Conservation (phyloP, 2,113 vertebrate genomes). For the Empidonax alnorum region DNA sequence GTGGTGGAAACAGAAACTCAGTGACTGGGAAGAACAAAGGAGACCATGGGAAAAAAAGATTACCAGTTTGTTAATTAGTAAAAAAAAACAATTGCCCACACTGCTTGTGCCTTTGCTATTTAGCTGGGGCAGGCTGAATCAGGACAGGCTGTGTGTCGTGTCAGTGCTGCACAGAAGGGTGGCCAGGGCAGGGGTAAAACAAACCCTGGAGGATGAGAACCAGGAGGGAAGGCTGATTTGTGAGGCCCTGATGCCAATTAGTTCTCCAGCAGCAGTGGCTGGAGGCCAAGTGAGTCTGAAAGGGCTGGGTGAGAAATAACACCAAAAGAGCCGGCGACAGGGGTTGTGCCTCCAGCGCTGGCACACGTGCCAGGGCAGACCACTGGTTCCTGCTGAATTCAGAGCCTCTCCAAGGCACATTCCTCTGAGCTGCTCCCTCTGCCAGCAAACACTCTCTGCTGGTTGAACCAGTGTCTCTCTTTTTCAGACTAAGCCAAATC, state of each 20-base stretch:
- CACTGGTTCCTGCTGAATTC: background rate
- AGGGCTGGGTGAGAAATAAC: background rate
- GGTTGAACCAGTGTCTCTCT: accelerated
- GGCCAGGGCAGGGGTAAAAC: background rate
- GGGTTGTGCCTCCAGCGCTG: accelerated
- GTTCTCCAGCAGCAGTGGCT: accelerated
- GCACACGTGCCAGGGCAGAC: accelerated
- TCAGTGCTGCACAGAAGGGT: background rate
- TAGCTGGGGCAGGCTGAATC: background rate
- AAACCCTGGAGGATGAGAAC: background rate
- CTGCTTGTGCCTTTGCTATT: background rate
- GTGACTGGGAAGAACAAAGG: background rate
- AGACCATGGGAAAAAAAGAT: background rate
- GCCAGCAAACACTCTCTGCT: background rate
- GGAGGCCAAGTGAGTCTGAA: background rate
- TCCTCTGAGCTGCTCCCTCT: background rate
- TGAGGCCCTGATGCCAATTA: background rate
- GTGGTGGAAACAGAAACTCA: background rate
- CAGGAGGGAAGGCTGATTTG: background rate
- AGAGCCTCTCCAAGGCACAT: background rate
- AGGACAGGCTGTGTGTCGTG: background rate
- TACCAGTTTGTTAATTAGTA: background rate
- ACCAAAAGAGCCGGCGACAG: accelerated
- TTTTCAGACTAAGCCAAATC: background rate
- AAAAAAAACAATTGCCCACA: background rate